A percentile compares a stretch with the other conserved stretches of the same genome.
phyloP scores from a whole-genome alignment of 2,113 vertebrate species.

The Cranoglanis bouderius region DNA sequence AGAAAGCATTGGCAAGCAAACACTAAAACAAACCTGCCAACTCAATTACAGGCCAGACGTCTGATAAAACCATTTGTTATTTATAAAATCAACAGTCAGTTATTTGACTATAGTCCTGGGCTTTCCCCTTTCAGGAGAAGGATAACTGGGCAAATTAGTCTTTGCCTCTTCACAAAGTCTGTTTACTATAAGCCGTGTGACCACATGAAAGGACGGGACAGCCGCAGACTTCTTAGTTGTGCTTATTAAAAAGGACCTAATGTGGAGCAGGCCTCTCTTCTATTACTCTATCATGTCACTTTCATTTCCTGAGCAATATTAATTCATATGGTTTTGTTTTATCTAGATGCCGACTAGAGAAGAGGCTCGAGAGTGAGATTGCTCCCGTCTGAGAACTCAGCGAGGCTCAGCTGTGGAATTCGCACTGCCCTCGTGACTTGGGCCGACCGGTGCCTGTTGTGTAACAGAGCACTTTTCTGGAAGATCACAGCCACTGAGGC shows the following conservation, averaged over 20 bases:
- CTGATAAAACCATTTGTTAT: slow-evolving; percentile 4
- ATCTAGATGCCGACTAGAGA: slow-evolving; percentile 48
- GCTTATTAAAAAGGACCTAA: slow-evolving; percentile 41
- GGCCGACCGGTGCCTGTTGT: slow-evolving; percentile 57
- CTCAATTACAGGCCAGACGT: slow-evolving; percentile 10
- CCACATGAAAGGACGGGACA: slow-evolving; percentile 36
- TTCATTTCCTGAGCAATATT: slow-evolving; percentile 53
- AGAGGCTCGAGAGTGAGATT: slow-evolving; percentile 37
- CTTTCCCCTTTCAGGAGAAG: slow-evolving; percentile 15
- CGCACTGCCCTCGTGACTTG: slow-evolving; percentile 42
- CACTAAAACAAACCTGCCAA: neutral
- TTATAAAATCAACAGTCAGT: slow-evolving; percentile 5
- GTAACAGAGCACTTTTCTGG: slow-evolving; percentile 59
- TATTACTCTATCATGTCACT: slow-evolving; percentile 35
- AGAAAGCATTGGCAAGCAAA: neutral
- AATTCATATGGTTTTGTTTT: slow-evolving; percentile 52
- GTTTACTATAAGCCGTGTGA: slow-evolving; percentile 20
- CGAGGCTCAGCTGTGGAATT: slow-evolving; percentile 53
- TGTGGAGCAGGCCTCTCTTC: slow-evolving; percentile 26
- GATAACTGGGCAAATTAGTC: slow-evolving; percentile 31
- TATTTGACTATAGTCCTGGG: neutral
- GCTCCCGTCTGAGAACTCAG: slow-evolving; percentile 48
- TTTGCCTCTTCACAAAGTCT: slow-evolving; percentile 22
- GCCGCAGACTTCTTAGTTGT: slow-evolving; percentile 18
- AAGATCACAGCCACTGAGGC: slow-evolving; percentile 8